Evolutionary conservation across 2,888 invertebrate genomes (phyloP), one percentile per base, ranked within the genome.

Genomic region (Sclerodermus sp.): DNA sequence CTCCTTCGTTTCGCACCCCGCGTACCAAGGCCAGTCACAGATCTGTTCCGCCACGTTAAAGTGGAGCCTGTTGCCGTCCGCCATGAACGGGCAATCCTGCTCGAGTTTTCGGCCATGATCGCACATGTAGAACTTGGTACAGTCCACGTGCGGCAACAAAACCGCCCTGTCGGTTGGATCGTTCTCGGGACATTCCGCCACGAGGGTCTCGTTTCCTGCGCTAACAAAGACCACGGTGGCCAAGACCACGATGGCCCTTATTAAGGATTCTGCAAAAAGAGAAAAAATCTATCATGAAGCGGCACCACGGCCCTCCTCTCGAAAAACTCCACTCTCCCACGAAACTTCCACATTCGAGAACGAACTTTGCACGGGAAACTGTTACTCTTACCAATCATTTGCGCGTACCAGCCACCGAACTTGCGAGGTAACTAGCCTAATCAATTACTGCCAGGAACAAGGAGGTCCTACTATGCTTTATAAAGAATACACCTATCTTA

Each of bases 91-190:
- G 53, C 64, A 70, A 1, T 36, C n/a, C 42, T 53, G 32, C n/a
- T 49, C 0, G 5, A 47, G 40, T 37, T 52, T 58, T 1, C 31
- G 0, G 1, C 49, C 57, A 5, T 39, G 5, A 2, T 16, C 0
- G 16, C 70, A 68, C 18, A 43, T 31, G 45, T 67, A 70, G 45
- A 60, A 69, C 8, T 52, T 49, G 10, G 54, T 53, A 6, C 67
- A 70, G 9, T 66, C 55, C 0, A 13, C 60, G 38, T 64, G 59
- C 1, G 56, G 41, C 15, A 45, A 42, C 9, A 57, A 52, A 39
- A 69, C 36, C 1, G 60, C 62, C 5, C 16, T 5, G 40, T 57
- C 13, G 0, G 14, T 9, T 13, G 58, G 37, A 40, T 62, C 58
- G 0, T 3, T 3, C 5, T 23, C 17, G 6, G 70, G 71, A 45